Conservation (phyloP, 2,113 vertebrate species). For the Syngnathus floridae region DNA sequence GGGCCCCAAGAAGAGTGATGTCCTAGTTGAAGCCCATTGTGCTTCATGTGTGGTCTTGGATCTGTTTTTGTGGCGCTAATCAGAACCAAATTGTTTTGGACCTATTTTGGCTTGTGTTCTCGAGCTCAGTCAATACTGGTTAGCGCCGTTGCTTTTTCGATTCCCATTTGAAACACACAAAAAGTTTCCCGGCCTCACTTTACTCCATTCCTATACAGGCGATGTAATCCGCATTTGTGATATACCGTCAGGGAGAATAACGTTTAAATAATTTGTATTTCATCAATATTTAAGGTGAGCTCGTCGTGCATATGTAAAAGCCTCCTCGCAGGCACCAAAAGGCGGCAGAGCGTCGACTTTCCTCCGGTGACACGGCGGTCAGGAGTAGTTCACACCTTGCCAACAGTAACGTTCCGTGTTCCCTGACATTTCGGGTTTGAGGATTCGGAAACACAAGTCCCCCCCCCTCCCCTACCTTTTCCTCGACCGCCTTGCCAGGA, state of each 20-base stretch:
- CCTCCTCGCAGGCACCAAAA: conserved; percentile 31
- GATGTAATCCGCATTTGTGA: not conserved
- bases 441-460: conserved; percentile 42
- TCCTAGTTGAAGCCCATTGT: conserved; percentile 36
- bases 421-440: conserved; percentile 33
- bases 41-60: conserved; percentile 24
- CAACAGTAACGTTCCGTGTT: conserved; percentile 22
- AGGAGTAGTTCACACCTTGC: conserved; percentile 47
- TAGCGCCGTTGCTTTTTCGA: not conserved
- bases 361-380: conserved; percentile 16
- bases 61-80: conserved; percentile 22
- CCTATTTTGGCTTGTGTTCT: conserved; percentile 5
- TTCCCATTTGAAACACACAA: not conserved
- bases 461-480: conserved; percentile 19
- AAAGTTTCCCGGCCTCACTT: not conserved
- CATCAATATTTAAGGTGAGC: conserved; percentile 50
- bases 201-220: not conserved
- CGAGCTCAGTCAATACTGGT: not conserved
- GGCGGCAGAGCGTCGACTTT: conserved; percentile 37
- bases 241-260: not conserved
- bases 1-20: conserved; percentile 25
- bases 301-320: conserved; percentile 49
- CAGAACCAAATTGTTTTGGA: conserved; percentile 13
- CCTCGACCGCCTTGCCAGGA: conserved; percentile 35
- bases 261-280: conserved; percentile 62